phyloP scores from a whole-genome alignment of 92 coral and sea anemone species.

The Virgularia gustaviana region DNA sequence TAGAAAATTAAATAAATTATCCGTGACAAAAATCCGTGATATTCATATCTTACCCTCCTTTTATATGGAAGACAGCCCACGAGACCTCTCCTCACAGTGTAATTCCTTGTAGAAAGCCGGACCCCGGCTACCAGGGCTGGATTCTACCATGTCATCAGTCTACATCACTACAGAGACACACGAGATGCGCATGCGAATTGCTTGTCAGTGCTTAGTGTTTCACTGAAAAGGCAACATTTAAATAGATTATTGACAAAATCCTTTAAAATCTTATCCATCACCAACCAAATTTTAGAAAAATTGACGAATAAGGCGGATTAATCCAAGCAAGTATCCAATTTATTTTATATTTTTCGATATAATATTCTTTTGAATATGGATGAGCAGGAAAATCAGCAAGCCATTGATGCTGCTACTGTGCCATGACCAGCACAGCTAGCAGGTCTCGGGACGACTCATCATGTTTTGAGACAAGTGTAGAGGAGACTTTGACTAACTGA shows the following conservation, averaged over 20 bases:
- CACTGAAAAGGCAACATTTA: background rate
- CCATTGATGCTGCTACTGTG: too few relatives aligned
- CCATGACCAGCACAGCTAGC: too few relatives aligned
- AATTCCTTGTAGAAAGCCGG: too few relatives aligned
- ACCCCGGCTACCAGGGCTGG: too few relatives aligned
- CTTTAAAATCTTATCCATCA: background rate
- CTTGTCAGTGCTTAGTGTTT: constrained; percentile 21
- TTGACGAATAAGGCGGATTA: background rate
- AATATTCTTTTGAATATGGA: background rate
- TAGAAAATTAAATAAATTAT: too few relatives aligned
- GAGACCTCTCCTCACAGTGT: too few relatives aligned
- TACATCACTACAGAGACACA: constrained; percentile 13
- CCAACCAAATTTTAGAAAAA: background rate
- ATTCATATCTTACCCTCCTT: too few relatives aligned
- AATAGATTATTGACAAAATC: background rate
- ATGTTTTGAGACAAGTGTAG: constrained; percentile 5
- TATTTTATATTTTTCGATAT: background rate
- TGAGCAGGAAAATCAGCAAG: too few relatives aligned
- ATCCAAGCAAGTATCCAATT: background rate
- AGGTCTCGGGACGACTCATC: too few relatives aligned
- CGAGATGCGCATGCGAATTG: constrained; percentile 33
- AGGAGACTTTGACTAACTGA: constrained; percentile 19
- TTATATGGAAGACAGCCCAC: too few relatives aligned
- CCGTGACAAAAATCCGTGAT: too few relatives aligned
- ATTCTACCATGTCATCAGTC: constrained; percentile 3